Evolutionary conservation across 1,140 invertebrate genomes (phyloP), one percentile per base, ranked within the genome.

Genomic region (Hylyphantes graminicola): DNA sequence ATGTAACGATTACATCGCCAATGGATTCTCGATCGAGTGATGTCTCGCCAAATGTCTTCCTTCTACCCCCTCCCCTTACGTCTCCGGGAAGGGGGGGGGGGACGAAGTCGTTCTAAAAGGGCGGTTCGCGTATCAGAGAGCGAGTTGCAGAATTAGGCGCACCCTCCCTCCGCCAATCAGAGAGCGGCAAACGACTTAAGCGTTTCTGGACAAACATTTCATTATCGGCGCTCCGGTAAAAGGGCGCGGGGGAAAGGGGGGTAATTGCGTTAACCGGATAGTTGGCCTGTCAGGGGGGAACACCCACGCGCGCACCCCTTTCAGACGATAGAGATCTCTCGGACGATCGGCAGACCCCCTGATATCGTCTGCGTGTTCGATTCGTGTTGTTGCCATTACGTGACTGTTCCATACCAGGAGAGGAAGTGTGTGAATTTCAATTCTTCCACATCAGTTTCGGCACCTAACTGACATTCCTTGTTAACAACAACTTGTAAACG

Each of bases 191-290:
- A 83, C 72, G 80, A 83, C 80, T 83, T 83, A 83, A 83, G 82
- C 82, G 82, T 77, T 85, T 84, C 64, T 85, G 74, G 82, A 85
- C 82, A 85, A 85, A 85, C 72, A 85, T 85, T 85, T 85, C 82
- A 85, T 85, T 85, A 85, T 76, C 61, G 82, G 74, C 61, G 19
- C 73, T 85, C 74, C 68, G 51, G 82, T 35, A 35, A 35, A 35
- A 35, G 35, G 35, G 35, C 35, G 82, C 61, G 76, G 68, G 73
- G 74, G 57, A 59, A 53, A 63, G 82, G 48, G 48, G 74, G 73
- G 68, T 85, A 85, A 85, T 85, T 85, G 74, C 82, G 82, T 85
- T 85, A 85, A 85, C 82, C 82, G 74, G 55, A 85, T 85, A 85
- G 82, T 77, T 76, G 51, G 61, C 67, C 53, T 57, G 74, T 70